A percentile compares a stretch with the other conserved stretches of the same genome.
These are phyloP conservation scores for roundworm (Caenorhabditis elegans) DNA, from an alignment of 1,140 invertebrate species.

Conservation along the genomic window WBcel235 BX284605.5:11683001-11683500, in stretches of 20 bases:
- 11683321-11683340: constrained; percentile 14
- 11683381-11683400: background rate
- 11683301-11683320: constrained; percentile 23
- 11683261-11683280: constrained; percentile 19
- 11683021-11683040: constrained; percentile 19
- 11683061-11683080: background rate
- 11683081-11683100: background rate
- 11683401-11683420: constrained; percentile 17
- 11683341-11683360: background rate
- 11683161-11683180: background rate
- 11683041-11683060: background rate
- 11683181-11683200: constrained; percentile 9
- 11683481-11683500: no score
- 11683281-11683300: background rate
- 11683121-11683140: background rate
- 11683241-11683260: background rate
- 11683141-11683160: background rate
- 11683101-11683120: background rate
- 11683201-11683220: background rate
- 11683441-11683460: no score
- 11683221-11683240: background rate
- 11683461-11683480: no score
- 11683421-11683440: background rate
- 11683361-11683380: background rate
- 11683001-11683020: background rate